A percentile compares a stretch with the other conserved stretches of the same genome.
These are phyloP conservation scores for Trematocara unimaculatum DNA, from an alignment of 2,113 vertebrate species.

Conservation along the genomic window DNA sequence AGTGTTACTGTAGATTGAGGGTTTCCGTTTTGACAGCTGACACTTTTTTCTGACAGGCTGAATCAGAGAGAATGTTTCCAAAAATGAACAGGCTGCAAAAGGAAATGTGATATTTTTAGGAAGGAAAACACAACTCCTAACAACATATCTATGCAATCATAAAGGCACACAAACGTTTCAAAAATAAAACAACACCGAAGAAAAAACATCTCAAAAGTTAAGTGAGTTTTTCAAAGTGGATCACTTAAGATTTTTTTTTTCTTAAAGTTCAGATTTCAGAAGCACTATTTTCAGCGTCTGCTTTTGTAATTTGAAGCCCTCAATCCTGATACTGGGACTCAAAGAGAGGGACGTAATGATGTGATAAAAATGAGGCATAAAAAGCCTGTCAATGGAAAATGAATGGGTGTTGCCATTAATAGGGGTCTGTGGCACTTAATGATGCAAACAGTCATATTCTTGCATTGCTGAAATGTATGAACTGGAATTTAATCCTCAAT, in stretches of 20 bases:
- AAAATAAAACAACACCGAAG: neutral
- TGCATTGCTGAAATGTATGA: neutral
- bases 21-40: slow-evolving; percentile 58
- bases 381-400: neutral
- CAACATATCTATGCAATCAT: neutral
- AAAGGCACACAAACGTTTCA: neutral
- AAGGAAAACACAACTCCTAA: neutral
- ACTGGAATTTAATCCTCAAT: neutral
- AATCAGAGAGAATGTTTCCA: slow-evolving; percentile 35
- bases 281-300: neutral
- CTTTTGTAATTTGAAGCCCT: neutral
- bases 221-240: neutral
- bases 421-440: neutral
- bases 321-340: neutral
- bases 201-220: neutral
- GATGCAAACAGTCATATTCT: neutral
- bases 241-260: neutral
- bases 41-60: slow-evolving; percentile 13
- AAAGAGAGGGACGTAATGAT: neutral
- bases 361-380: neutral
- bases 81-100: slow-evolving; percentile 25
- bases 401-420: neutral
- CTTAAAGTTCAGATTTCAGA: neutral
- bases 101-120: neutral
- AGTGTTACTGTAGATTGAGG: slow-evolving; percentile 48